phyloP scores from a whole-genome alignment of 1,140 invertebrate species.

The Eurosta solidaginis region DNA sequence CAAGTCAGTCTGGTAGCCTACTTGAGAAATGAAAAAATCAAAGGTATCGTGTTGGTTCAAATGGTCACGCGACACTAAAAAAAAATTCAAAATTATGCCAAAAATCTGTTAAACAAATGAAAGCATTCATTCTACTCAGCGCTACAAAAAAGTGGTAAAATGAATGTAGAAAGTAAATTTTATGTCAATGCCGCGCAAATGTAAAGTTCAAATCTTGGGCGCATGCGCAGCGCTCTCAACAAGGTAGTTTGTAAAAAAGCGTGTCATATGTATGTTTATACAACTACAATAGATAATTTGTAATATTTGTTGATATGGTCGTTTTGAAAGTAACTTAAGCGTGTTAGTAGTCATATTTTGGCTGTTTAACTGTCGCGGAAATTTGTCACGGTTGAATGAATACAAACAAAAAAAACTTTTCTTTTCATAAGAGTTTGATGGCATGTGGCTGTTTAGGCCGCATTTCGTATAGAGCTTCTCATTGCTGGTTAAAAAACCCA shows the following conservation, averaged over 20 bases:
- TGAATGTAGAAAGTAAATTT: conserved; percentile 11
- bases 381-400: background rate
- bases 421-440: background rate
- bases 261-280: background rate
- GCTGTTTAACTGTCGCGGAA: background rate
- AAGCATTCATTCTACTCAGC: background rate
- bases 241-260: background rate
- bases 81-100: background rate
- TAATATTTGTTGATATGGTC: background rate
- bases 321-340: background rate
- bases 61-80: no score
- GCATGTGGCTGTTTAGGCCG: no score
- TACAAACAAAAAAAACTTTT: no score
- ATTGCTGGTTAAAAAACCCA: no score
- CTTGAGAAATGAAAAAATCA: no score
- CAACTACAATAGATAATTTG: background rate
- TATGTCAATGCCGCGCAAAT: conserved; percentile 3
- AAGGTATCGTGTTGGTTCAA: no score
- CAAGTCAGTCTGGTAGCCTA: no score
- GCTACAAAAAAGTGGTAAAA: background rate
- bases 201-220: background rate
- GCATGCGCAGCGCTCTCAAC: background rate
- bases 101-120: background rate
- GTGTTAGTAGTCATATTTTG: background rate
- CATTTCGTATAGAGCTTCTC: no score